Percentiles rank a stretch among this genome's conserved stretches.
Conservation (phyloP, 1,140 invertebrate species). For the Caenorhabditis inopinata region DNA sequence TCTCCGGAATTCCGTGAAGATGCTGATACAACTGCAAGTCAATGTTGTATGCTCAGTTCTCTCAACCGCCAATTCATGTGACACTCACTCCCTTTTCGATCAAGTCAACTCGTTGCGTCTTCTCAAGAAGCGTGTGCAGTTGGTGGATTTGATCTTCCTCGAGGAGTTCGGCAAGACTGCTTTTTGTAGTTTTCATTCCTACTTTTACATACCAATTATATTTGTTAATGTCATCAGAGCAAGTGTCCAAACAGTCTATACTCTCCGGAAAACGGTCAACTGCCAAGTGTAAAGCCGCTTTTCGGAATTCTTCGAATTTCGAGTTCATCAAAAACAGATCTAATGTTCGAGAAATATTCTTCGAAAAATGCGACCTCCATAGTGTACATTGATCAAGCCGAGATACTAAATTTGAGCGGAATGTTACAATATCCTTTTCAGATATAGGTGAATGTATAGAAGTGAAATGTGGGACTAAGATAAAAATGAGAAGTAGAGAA, state of each 20-base stretch:
- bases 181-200: neutral
- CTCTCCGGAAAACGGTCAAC: neutral
- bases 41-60: too few species aligned
- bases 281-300: neutral
- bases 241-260: conserved; percentile 20
- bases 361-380: neutral
- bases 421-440: neutral
- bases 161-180: neutral
- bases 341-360: neutral
- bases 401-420: neutral
- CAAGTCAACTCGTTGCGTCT: neutral
- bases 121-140: neutral
- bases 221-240: neutral
- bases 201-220: neutral
- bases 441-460: neutral
- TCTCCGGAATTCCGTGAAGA: conserved; percentile 23
- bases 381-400: conserved; percentile 31
- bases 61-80: too few species aligned
- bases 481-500: neutral
- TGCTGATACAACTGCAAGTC: neutral
- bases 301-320: conserved; percentile 23
- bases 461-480: neutral
- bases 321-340: conserved; percentile 21
- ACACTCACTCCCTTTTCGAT: conserved; percentile 20
- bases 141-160: conserved; percentile 12